Evolutionary conservation across 2,113 vertebrate species (phyloP), one percentile per base, ranked within the genome.

Genomic region (Narcine bancroftii): DNA sequence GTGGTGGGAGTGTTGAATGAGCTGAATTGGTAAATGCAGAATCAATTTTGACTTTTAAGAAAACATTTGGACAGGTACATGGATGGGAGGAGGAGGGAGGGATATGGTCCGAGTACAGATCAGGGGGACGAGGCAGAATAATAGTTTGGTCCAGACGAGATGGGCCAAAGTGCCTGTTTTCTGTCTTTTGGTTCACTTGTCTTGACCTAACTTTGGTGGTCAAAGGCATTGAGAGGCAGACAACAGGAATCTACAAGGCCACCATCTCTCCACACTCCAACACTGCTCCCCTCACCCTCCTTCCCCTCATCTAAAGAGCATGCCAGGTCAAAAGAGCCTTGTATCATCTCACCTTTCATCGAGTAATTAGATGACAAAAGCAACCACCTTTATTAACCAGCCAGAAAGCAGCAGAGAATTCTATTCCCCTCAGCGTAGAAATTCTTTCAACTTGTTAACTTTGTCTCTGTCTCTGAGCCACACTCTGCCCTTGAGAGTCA

Each of bases 281-380:
- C 79, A 24, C 24, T 9, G 45, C 50, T 42, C 24, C 47, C 77
- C 11, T 50, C 39, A 17, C 19, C 6, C 42, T 24, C 45, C 42
- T 2, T 26, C 45, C 45, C 9, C 47, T 5, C 66, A 69, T 24
- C 66, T 21, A 85, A 56, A n/a, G 17, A 36, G 53, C 10, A 15
- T 7, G 53, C 60, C 53, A 19, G 15, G 81, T 87, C 81, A 3
- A 60, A 36, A 17, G 13, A 60, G 47, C 47, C 26, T 81, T 47
- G 26, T 10, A 26, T 81, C 77, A 81, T 87, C 81, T 87, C 81
- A 60, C 81, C 81, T 87, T 87, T 87, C 81, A 87, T n/a, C 50
- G 19, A n/a, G 81, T 60, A 87, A 87, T 87, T 87, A 87, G 81
- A 63, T 21, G 17, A 85, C 66, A 60, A 53, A 56, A 60, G 36